Conservation (phyloP, 2,113 vertebrate species). For the Haemorhous mexicanus region DNA sequence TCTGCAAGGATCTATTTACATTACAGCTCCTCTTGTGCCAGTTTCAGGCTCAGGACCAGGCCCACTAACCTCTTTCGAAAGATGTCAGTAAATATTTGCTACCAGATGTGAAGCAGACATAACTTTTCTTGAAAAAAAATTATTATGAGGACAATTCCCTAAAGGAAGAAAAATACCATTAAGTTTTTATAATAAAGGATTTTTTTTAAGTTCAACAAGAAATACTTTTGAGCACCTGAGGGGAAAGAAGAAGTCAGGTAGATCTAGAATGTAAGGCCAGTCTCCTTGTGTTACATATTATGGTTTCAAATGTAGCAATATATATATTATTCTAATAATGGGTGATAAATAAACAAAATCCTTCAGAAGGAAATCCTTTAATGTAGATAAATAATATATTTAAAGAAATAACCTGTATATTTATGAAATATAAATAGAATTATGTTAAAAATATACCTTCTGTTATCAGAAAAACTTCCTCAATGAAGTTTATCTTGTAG, state of each 20-base stretch:
- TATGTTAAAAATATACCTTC: not conserved
- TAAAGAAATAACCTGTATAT: not conserved
- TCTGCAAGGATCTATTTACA: not conserved
- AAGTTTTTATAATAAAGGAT: not conserved
- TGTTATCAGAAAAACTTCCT: not conserved
- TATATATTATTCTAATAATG: not conserved
- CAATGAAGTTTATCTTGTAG: not conserved
- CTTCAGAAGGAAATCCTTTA: not conserved
- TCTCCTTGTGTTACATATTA: not conserved
- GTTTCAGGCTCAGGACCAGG: not conserved
- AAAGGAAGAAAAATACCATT: not conserved
- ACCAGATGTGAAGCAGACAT: not conserved
- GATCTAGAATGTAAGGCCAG: not conserved
- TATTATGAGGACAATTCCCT: not conserved
- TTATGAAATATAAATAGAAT: not conserved
- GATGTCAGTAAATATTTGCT: not conserved
- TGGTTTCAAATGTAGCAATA: not conserved
- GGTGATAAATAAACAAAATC: not conserved
- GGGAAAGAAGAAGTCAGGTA: not conserved
- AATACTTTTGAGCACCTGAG: not conserved
- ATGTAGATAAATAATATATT: not conserved
- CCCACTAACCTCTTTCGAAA: not conserved
- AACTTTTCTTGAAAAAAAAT: not conserved
- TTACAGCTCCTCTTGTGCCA: not conserved
- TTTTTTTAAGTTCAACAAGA: not conserved